These are phyloP conservation scores for Xiphias gladius DNA, from an alignment of 2,113 vertebrate genomes.

Conservation along the genomic window DNA sequence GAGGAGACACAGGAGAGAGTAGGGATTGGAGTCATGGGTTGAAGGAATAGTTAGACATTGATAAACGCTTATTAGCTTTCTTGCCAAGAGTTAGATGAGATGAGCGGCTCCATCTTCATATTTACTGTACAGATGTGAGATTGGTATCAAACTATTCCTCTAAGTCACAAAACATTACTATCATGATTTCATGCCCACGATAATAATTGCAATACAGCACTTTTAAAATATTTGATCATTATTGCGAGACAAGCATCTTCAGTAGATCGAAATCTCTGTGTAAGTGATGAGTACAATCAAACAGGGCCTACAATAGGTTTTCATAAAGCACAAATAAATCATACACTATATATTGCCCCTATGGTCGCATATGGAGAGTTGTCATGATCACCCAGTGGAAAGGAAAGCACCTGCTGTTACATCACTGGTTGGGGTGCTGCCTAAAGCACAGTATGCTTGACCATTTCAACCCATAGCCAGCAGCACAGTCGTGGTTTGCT, in stretches of 20 bases:
- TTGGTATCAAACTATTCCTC: no score
- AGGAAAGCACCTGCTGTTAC: conserved; percentile 22
- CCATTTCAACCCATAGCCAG: conserved; percentile 4
- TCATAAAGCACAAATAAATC: not conserved
- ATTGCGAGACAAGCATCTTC: no score
- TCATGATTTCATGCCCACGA: no score
- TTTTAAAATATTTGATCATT: no score
- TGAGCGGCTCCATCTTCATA: not conserved
- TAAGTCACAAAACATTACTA: no score
- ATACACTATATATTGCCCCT: not conserved
- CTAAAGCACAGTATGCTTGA: not conserved
- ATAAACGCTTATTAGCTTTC: no score
- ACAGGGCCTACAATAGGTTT: not conserved
- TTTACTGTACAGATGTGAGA: no score
- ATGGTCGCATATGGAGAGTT: not conserved
- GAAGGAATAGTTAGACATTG: no score
- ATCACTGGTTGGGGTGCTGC: conserved; percentile 14
- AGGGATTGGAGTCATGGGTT: not conserved
- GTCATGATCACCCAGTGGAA: conserved; percentile 16
- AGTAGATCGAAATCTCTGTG: no score
- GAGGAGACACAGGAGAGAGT: not conserved
- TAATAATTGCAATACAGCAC: no score
- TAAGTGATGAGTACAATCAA: no score
- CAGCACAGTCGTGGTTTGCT: not conserved
- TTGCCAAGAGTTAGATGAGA: no score